Evolutionary conservation across 2,113 vertebrate genomes (phyloP), one percentile per base, ranked within the genome.

Genomic region (Puntigrus tetrazona): DNA sequence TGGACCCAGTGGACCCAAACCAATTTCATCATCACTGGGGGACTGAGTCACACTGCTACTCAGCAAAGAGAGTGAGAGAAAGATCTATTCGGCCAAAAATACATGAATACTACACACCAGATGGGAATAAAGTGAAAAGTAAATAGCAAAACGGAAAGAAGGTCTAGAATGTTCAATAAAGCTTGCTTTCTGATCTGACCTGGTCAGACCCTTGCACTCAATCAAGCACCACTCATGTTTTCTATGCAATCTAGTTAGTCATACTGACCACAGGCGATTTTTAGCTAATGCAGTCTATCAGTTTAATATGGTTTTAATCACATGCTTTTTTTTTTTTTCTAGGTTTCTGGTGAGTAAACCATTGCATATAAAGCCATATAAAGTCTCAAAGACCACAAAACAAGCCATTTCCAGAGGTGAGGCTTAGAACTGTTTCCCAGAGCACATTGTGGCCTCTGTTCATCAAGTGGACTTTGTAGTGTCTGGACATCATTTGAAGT

Each of bases 391-490:
- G 75, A 31, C 84, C 61, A n/a, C 59, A 61, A 47, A 85, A 84
- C 57, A 65, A 83, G 79, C 57, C 84, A 88, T 88, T 87, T 85
- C 86, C 80, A 25, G 82, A 83, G 63, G 81, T 81, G 89, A 90
- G 86, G 52, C 86, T 79, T 76, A 91, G 86, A 88, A 92, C 90
- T 88, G 83, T 91, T 59, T 86, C 70, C 88, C 84, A 36, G 88
- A 85, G 88, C 78, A 92, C 90, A 93, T 91, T 91, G 89, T 86
- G 79, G 52, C 67, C 78, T 91, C 86, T 94, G 92, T 93, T 92
- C 88, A 82, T 69, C 76, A n/a, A 83, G 41, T 43, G 25, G 78
- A 78, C 88, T 87, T 89, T 90, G 89, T 89, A 82, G 89, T 89
- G 82, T 88, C 89, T 89, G 84, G 89, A 90, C 89, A 78, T 81